Conservation (phyloP, 1,140 invertebrate genomes). For the Trialeurodes vaporariorum region DNA sequence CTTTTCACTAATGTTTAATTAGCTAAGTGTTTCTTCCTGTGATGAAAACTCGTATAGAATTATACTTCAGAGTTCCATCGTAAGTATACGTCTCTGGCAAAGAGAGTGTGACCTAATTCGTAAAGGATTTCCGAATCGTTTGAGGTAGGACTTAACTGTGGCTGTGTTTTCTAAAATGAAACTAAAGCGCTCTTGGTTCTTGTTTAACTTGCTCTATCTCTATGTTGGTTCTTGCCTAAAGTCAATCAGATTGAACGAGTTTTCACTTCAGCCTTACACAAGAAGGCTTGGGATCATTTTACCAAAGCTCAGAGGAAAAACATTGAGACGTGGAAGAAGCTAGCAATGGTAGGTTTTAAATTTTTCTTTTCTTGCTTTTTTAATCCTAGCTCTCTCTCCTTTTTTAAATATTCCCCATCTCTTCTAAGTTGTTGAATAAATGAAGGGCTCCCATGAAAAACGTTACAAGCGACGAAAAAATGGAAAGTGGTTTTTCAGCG, state of each 20-base stretch:
- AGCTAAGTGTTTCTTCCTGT: background rate
- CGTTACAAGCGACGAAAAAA: no score
- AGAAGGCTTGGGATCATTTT: conserved; percentile 99
- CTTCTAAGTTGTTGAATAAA: background rate
- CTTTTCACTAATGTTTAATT: no score
- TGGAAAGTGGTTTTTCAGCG: no score
- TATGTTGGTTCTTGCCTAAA: conserved; percentile 39
- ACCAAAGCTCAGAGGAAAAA: conserved; percentile 96
- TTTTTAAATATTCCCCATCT: background rate
- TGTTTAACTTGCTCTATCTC: conserved; percentile 3
- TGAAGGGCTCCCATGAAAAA: background rate
- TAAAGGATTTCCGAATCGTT: no score
- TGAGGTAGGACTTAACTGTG: background rate
- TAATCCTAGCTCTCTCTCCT: background rate
- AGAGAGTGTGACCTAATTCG: no score
- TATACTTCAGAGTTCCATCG: background rate
- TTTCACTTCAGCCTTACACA: conserved; percentile 84
- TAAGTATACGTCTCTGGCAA: no score
- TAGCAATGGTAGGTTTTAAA: conserved; percentile 76
- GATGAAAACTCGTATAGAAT: background rate
- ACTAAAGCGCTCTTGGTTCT: background rate
- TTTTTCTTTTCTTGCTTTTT: conserved; percentile 9
- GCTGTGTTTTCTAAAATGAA: background rate
- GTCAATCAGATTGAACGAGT: conserved; percentile 97
- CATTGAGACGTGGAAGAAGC: conserved; percentile 95